phyloP scores from a whole-genome alignment of 2,797 vertebrate genomes.

The Hypotaenidia philippensis region DNA sequence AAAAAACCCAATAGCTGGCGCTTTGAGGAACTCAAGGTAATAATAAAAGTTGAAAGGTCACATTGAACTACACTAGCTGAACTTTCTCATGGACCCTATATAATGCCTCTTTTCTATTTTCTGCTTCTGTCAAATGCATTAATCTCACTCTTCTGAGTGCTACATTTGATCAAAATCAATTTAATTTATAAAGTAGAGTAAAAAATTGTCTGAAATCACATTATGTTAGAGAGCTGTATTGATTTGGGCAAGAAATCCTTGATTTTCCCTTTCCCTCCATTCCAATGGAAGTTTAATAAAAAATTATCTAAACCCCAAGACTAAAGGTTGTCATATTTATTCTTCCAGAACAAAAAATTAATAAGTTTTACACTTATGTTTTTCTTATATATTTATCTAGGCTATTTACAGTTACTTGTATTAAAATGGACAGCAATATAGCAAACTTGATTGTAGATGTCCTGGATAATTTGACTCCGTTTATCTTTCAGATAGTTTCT shows the following conservation, averaged over 20 bases:
- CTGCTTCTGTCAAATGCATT: constrained; percentile 18
- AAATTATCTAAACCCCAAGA: not conserved
- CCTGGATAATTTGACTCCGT: not conserved
- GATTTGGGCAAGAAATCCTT: not conserved
- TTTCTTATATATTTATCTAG: not conserved
- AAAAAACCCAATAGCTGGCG: not conserved
- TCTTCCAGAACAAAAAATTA: not conserved
- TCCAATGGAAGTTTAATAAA: not conserved
- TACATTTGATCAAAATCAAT: constrained; percentile 18
- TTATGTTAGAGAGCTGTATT: not conserved
- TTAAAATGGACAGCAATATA: not conserved
- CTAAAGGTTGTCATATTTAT: not conserved
- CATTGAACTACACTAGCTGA: not conserved
- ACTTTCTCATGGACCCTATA: not conserved
- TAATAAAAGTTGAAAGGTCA: not conserved
- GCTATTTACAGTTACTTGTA: not conserved
- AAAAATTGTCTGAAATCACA: not conserved
- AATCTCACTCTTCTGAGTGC: constrained; percentile 29
- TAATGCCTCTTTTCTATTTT: not conserved
- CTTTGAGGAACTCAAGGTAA: not conserved
- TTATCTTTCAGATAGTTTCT: not conserved
- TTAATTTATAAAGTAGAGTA: not conserved
- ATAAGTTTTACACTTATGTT: not conserved
- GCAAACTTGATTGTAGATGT: not conserved
- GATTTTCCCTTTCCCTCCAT: not conserved